Conservation (phyloP, 1,140 invertebrate genomes). For the Meloidogyne floridensis region DNA sequence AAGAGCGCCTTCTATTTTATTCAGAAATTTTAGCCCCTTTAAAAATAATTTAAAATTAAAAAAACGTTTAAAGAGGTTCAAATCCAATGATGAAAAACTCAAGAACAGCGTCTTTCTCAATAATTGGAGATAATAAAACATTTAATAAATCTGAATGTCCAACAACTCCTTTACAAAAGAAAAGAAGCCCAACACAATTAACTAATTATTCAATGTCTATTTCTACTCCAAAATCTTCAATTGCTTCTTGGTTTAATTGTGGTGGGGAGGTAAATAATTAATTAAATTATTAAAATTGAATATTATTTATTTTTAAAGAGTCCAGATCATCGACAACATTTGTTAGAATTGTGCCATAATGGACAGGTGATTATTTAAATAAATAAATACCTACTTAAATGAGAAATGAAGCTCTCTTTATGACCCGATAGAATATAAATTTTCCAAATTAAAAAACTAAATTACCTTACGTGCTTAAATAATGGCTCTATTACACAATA, state of each 20-base stretch:
- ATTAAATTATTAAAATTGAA: background rate
- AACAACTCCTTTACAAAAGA: background rate
- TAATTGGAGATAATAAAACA: conserved; percentile 16
- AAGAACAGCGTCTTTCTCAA: conserved; percentile 20
- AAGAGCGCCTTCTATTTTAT: no score
- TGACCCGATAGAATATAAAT: background rate
- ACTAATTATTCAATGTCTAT: conserved; percentile 14
- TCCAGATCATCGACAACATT: conserved; percentile 17
- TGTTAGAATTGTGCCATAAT: conserved; percentile 14
- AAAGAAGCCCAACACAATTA: background rate
- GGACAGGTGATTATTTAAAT: background rate
- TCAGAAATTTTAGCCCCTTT: no score
- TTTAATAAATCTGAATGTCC: background rate
- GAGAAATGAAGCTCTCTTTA: no score
- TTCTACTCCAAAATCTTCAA: conserved; percentile 25
- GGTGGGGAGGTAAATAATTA: background rate
- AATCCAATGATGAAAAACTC: conserved; percentile 23
- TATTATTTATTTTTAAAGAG: conserved; percentile 2
- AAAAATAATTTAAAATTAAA: background rate
- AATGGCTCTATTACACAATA: no score
- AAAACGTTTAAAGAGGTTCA: background rate
- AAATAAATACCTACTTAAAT: no score
- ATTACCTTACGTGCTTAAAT: no score
- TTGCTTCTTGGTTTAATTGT: conserved; percentile 24
- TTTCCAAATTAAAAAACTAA: background rate